Conservation (phyloP, 2,797 vertebrate genomes). For the Melanotaenia boesemani region DNA sequence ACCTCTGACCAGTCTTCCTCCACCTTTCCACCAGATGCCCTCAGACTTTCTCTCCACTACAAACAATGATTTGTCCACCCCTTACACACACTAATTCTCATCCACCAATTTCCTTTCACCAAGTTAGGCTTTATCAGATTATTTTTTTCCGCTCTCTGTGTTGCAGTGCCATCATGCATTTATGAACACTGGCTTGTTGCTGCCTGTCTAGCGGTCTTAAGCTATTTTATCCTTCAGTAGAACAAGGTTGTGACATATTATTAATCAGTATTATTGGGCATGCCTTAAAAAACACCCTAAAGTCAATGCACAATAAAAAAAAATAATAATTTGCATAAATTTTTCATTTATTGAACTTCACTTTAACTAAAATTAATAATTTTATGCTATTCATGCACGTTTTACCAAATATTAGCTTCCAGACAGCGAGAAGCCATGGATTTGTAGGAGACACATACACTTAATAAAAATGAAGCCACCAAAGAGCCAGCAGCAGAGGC, state of each 20-base stretch:
- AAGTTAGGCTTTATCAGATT: too few species aligned
- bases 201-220: too few species aligned
- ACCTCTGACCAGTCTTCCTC: constrained; percentile 15
- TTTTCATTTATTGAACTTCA: background rate
- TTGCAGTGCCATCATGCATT: background rate
- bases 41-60: background rate
- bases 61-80: background rate
- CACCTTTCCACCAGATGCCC: constrained; percentile 17
- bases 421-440: background rate
- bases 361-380: background rate
- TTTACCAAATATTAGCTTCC: background rate
- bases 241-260: background rate
- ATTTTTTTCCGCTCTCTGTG: too few species aligned
- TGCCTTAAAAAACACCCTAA: background rate
- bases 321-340: background rate
- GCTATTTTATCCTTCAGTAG: too few species aligned
- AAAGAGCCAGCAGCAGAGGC: background rate
- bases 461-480: background rate
- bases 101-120: background rate
- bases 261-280: background rate
- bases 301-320: background rate
- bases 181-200: background rate
- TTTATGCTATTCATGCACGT: too few species aligned
- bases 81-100: background rate
- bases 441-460: background rate